Base-by-base conservation (phyloP, 2,113 vertebrate genomes). In the Onychorhynchus coronatus region DNA sequence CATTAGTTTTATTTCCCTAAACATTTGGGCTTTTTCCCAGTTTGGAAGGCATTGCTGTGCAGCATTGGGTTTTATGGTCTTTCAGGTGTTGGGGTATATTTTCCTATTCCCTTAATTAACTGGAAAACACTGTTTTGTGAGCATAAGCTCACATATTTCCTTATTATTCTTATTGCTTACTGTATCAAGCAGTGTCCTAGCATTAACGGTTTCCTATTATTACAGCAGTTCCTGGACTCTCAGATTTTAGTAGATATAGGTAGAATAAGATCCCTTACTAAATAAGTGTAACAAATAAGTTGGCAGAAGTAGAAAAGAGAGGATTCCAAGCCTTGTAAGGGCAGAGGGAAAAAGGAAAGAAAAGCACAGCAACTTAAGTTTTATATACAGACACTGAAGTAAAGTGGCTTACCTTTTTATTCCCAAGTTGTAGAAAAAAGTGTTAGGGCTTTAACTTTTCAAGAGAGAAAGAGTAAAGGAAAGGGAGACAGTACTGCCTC, bases 1-100 rank as follows among this genome's bases (percentile, higher is more conserved):
- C 0, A 11, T 56, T 42, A 53, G 70, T 13, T 4, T 77, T 16
- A 49, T 42, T 77, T 68, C 23, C 22, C 49, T 44, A 49, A 25
- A 37, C 23, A 37, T 47, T 42, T 8, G 16, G 0, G 0, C 7
- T 59, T 17, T 53, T 52, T 11, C 35, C 23, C 42, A 22, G 5
- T 73, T 67, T 62, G 25, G 49, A 84, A 95, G 22, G 31, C 15
- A 53, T 16, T 82, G 22, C 14, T 70, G 20, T 9, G 21, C 46
- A 46, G 20, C 0, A 1, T 83, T 87, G 24, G 4, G 7, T 87
- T 91, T 77, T 93, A 30, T 67, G 25, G 39, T 52, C 59, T 79
- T 68, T n/a, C 41, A 79, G 35, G 53, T 8, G 3, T 16, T 72
- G 49, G 76, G 17, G 5, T 35, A 4, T 78, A 9, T 79, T 90